Evolutionary conservation across 2,113 vertebrate species (phyloP).

Genomic region (Oreotrochilus melanogaster): DNA sequence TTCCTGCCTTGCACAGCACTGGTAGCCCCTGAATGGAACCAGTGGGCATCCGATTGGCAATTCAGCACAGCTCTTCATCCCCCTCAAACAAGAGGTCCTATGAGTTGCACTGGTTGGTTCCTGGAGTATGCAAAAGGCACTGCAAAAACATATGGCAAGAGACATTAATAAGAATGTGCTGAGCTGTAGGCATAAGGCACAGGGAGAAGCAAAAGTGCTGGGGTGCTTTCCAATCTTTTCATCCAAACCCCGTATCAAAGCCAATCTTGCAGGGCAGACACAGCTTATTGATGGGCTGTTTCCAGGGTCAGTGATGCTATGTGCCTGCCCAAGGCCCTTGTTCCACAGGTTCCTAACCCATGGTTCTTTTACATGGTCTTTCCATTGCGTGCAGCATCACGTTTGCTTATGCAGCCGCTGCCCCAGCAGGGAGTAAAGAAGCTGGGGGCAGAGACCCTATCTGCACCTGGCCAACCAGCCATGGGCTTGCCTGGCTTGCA

Average conservation of each 20-base stretch:
- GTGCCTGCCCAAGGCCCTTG: background rate
- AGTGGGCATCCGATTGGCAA: background rate
- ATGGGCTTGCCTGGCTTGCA: background rate
- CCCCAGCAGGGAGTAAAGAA: background rate
- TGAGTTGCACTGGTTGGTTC: background rate
- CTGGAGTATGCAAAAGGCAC: background rate
- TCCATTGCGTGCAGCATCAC: background rate
- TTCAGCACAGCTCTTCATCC: background rate
- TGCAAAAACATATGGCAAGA: background rate
- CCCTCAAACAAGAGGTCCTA: background rate
- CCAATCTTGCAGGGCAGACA: background rate
- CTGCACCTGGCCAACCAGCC: rapidly evolving
- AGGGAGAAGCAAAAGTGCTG: background rate
- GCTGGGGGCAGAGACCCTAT: background rate
- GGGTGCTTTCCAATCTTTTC: background rate
- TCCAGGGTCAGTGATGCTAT: background rate
- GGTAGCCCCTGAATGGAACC: background rate
- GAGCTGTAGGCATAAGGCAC: background rate
- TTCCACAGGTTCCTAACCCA: background rate
- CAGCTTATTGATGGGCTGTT: background rate
- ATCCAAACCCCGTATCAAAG: background rate
- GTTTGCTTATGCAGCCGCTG: background rate
- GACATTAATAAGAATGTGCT: background rate
- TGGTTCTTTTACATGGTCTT: rapidly evolving
- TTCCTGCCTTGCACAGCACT: background rate